Evolutionary conservation across 1,140 invertebrate species (phyloP).

Genomic region (Laupala kohalensis): DNA sequence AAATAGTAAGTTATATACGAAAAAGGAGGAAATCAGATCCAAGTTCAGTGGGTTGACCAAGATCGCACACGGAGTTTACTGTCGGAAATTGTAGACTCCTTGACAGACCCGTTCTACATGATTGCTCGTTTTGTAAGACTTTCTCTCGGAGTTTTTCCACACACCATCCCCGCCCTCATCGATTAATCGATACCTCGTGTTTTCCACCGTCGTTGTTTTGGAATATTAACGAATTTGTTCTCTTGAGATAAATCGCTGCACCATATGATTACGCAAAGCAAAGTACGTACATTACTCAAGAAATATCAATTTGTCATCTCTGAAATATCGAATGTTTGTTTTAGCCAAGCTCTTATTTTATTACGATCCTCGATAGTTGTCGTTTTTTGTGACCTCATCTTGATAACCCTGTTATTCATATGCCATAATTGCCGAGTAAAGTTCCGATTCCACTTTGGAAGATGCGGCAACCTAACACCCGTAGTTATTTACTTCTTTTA

Average conservation of each 20-base stretch:
- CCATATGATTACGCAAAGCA: neutral
- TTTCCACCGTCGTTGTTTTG: neutral
- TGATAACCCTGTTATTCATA: neutral
- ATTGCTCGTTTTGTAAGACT: neutral
- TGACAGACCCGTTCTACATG: neutral
- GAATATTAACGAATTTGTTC: neutral
- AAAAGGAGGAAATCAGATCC: too few relatives aligned
- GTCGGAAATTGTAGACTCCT: too few relatives aligned
- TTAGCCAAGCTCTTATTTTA: neutral
- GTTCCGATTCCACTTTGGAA: neutral
- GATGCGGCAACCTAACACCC: neutral
- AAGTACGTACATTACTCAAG: neutral
- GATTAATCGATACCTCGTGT: neutral
- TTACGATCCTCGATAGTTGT: neutral
- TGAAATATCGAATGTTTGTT: neutral
- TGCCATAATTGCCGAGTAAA: neutral
- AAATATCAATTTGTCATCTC: neutral
- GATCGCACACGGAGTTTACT: too few relatives aligned
- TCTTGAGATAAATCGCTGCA: neutral
- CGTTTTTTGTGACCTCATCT: neutral
- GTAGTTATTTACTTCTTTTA: too few relatives aligned
- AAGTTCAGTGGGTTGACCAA: too few relatives aligned
- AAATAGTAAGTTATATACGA: too few relatives aligned
- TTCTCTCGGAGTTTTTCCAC: neutral
- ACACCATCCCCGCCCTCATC: neutral